A percentile compares a stretch with the other conserved stretches of the same genome.
These are phyloP conservation scores for Piliocolobus tephrosceles DNA, from an alignment of 2,113 vertebrate species.

Conservation along the genomic window DNA sequence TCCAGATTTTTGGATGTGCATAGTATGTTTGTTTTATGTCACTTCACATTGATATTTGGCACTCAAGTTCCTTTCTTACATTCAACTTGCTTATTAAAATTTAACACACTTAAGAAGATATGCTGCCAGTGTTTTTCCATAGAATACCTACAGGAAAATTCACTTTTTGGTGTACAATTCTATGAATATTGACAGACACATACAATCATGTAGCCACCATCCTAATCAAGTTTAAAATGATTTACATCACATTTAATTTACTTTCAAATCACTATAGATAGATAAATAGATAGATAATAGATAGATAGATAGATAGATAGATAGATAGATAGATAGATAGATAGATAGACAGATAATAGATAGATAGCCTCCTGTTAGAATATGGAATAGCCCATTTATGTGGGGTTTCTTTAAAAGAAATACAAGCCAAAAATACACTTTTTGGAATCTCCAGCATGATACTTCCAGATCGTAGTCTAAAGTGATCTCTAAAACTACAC, in stretches of 20 bases:
- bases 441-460: neutral
- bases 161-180: neutral
- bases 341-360: too few relatives aligned
- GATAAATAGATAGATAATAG: neutral
- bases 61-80: slow-evolving; percentile 40
- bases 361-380: neutral
- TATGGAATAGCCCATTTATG: neutral
- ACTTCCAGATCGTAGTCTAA: neutral
- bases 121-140: neutral
- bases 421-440: neutral
- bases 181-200: neutral
- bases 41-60: slow-evolving; percentile 59
- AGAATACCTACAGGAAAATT: neutral
- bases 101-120: slow-evolving; percentile 44
- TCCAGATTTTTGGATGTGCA: slow-evolving; percentile 53
- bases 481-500: neutral
- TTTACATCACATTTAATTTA: neutral
- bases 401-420: neutral
- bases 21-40: slow-evolving; percentile 54
- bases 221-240: neutral
- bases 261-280: neutral
- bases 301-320: neutral
- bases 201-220: neutral
- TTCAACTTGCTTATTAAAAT: slow-evolving; percentile 60
- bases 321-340: neutral